phyloP scores from a whole-genome alignment of 1,140 invertebrate species.

The Aphelinus certus region DNA sequence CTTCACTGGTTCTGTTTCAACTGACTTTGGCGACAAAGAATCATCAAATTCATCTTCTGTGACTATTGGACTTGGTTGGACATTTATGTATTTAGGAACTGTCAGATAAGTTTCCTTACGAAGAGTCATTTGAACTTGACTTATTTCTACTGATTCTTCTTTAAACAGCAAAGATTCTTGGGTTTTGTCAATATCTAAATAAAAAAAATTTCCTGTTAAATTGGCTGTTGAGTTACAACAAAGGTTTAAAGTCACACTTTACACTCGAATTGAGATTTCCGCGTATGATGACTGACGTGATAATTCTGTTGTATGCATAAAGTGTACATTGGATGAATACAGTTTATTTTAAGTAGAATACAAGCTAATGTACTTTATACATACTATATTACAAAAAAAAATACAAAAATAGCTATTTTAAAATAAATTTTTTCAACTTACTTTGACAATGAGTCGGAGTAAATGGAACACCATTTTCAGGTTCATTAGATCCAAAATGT shows the following conservation, averaged over 20 bases:
- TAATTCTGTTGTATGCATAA: too few relatives aligned
- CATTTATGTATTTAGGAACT: constrained; percentile 40
- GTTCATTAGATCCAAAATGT: constrained; percentile 8
- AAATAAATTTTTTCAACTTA: too few relatives aligned
- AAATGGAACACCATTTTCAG: background rate
- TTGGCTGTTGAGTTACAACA: too few relatives aligned
- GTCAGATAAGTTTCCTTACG: constrained; percentile 52
- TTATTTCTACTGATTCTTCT: constrained; percentile 27
- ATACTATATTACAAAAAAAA: too few relatives aligned
- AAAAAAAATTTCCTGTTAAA: background rate
- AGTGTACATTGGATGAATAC: too few relatives aligned
- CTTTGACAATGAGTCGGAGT: constrained; percentile 10
- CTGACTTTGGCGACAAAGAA: constrained; percentile 43
- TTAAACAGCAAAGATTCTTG: background rate
- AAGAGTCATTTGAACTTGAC: constrained; percentile 31
- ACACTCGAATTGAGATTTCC: too few relatives aligned
- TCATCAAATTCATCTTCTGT: constrained; percentile 43
- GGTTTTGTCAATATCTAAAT: constrained; percentile 10
- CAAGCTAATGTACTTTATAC: too few relatives aligned
- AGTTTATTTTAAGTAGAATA: too few relatives aligned
- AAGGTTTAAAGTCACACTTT: too few relatives aligned
- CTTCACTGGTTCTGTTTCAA: constrained; percentile 12
- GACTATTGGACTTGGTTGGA: constrained; percentile 12
- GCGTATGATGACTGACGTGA: too few relatives aligned
- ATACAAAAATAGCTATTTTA: too few relatives aligned